These are phyloP conservation scores for Eurois occulta DNA, from an alignment of 2,888 invertebrate species.

Conservation along the genomic window DNA sequence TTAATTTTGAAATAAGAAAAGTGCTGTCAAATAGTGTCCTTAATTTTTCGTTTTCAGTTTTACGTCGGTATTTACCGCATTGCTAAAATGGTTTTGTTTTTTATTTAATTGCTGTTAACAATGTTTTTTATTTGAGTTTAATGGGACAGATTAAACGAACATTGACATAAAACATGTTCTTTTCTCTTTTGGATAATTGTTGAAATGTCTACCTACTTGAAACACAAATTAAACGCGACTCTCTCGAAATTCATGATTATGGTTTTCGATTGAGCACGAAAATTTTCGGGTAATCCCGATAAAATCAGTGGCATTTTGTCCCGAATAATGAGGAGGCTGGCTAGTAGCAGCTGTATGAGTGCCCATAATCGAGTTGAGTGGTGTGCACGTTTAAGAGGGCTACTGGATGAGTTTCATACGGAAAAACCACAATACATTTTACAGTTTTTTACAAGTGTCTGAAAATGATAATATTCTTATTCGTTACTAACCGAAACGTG, in stretches of 20 bases:
- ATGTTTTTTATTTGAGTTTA: not conserved
- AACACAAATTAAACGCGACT: not conserved
- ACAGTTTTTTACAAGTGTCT: not conserved
- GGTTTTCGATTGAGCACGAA: not conserved
- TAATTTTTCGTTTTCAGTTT: not conserved
- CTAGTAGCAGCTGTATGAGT: not conserved
- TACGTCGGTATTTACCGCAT: not conserved
- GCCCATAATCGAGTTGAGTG: no score
- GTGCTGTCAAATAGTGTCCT: not conserved
- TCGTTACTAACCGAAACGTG: conserved; percentile 1
- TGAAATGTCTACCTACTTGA: not conserved
- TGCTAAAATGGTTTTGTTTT: not conserved
- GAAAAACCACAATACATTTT: no score
- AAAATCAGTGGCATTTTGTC: not conserved
- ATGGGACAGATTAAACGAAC: not conserved
- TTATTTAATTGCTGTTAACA: not conserved
- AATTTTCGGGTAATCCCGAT: not conserved
- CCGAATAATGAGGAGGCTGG: not conserved
- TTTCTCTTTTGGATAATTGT: not conserved
- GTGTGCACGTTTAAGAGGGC: no score
- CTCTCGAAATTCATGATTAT: not conserved
- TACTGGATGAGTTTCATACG: no score
- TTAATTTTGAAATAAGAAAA: conserved; percentile 3
- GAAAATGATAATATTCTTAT: conserved; percentile 2
- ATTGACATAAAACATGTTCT: not conserved